Evolutionary conservation across 2,888 invertebrate species (phyloP).

Genomic region (Tachystola acroxantha): DNA sequence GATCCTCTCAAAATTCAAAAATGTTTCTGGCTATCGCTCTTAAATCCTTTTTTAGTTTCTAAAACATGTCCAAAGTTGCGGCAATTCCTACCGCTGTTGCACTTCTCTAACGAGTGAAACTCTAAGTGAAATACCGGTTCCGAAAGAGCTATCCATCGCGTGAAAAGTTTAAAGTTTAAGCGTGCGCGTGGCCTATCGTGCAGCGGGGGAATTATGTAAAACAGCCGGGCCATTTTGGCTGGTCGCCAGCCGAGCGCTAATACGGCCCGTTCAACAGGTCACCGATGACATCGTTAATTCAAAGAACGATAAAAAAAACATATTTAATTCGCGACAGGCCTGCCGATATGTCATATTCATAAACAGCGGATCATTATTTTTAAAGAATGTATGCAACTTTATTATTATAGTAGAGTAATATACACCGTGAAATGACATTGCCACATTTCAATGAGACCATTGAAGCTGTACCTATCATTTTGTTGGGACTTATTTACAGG

Average conservation of each 20-base stretch:
- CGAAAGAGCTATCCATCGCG: slow-evolving; percentile 31
- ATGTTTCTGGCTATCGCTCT: no score
- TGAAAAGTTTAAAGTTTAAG: slow-evolving; percentile 30
- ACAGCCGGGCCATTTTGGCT: slow-evolving; percentile 31
- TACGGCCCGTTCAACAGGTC: slow-evolving; percentile 35
- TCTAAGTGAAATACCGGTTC: slow-evolving; percentile 14
- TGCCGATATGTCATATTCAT: no score
- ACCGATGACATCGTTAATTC: slow-evolving; percentile 16
- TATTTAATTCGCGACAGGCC: slow-evolving; percentile 2
- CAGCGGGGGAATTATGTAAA: slow-evolving; percentile 36
- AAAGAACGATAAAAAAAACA: slow-evolving; percentile 10
- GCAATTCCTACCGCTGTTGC: neutral
- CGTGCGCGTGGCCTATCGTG: slow-evolving; percentile 33
- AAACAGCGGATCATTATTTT: no score
- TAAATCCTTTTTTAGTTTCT: neutral
- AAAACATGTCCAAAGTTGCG: neutral
- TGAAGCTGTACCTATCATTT: no score
- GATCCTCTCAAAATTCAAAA: no score
- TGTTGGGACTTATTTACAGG: no score
- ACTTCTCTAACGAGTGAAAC: neutral
- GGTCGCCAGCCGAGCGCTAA: slow-evolving; percentile 25
- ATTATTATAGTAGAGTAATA: no score
- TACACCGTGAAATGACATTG: no score
- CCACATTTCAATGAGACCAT: no score
- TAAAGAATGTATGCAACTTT: no score